Conservation (phyloP, 1,140 invertebrate species). For the Habropoda laboriosa region DNA sequence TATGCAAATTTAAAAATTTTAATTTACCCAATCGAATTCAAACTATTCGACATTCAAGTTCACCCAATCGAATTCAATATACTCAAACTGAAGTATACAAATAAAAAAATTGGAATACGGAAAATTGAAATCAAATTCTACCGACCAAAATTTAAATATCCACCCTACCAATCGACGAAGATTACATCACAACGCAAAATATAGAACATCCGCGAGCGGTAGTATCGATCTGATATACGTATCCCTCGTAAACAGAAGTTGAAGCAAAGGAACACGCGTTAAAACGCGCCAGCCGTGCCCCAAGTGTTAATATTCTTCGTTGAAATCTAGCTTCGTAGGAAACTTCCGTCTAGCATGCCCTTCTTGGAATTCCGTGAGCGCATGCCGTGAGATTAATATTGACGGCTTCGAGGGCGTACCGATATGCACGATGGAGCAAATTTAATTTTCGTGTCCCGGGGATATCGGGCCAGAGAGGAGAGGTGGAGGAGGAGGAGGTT, state of each 20-base stretch:
- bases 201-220: no score
- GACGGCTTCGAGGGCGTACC: constrained; percentile 62
- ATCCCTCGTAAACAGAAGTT: neutral
- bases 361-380: constrained; percentile 58
- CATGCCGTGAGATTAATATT: constrained; percentile 70
- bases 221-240: no score
- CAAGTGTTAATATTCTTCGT: constrained; percentile 63
- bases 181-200: no score
- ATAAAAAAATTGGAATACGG: no score
- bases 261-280: neutral
- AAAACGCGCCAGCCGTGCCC: neutral
- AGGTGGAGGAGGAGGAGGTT: neutral
- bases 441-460: constrained; percentile 67
- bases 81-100: no score
- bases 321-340: constrained; percentile 32
- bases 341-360: constrained; percentile 54
- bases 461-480: constrained; percentile 45
- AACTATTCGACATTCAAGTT: no score
- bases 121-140: no score
- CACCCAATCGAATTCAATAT: no score
- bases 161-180: no score
- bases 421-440: constrained; percentile 66
- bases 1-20: no score
- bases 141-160: no score
- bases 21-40: no score